Evolutionary conservation across 2,113 vertebrate species (phyloP).

Genomic region (Melierax canorus): DNA sequence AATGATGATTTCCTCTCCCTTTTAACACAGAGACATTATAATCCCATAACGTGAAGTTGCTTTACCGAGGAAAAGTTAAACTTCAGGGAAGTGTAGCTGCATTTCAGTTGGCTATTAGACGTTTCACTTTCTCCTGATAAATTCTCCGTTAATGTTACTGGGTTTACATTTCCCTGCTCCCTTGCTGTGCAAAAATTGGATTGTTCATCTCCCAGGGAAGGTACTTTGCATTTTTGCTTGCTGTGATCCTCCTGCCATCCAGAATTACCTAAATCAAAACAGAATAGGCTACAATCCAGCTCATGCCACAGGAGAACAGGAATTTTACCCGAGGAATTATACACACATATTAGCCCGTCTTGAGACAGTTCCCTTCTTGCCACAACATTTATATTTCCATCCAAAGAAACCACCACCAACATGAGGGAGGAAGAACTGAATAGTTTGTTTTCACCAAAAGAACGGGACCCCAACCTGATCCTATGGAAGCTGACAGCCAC

Average conservation of each 20-base stretch:
- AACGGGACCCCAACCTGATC: background rate
- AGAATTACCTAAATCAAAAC: background rate
- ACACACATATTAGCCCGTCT: background rate
- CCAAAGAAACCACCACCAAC: background rate
- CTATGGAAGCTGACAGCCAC: background rate
- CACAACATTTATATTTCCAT: background rate
- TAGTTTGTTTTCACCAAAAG: background rate
- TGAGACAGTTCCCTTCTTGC: background rate
- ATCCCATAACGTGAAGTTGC: background rate
- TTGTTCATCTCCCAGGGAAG: background rate
- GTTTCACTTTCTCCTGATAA: background rate
- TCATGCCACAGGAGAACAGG: background rate
- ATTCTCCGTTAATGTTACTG: background rate
- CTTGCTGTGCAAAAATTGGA: conserved; percentile 2
- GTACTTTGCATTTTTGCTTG: background rate
- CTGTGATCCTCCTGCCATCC: background rate
- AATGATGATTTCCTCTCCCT: background rate
- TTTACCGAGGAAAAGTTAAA: background rate
- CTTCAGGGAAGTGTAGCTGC: background rate
- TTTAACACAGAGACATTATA: background rate
- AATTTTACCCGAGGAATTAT: background rate
- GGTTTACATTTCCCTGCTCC: background rate
- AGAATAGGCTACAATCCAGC: background rate
- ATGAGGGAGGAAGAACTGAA: background rate
- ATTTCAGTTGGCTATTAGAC: background rate